Conservation (phyloP, 2,888 invertebrate species). For the Torymus tubicola region DNA sequence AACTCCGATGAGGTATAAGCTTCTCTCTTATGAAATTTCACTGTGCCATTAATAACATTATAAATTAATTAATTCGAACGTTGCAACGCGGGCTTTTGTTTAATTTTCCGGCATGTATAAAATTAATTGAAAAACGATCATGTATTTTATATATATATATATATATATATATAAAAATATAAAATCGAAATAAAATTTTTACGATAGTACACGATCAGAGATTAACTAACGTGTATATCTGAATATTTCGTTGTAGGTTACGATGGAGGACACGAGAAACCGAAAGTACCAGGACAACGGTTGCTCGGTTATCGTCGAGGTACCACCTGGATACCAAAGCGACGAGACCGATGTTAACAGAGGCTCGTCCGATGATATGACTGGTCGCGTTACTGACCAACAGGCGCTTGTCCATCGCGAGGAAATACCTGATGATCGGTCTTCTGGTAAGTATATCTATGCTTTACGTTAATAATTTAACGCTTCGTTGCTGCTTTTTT, state of each 20-base stretch:
- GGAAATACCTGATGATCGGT: constrained; percentile 66
- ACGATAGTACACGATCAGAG: too few relatives aligned
- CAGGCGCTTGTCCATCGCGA: constrained; percentile 78
- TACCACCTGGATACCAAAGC: constrained; percentile 69
- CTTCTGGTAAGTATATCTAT: constrained; percentile 61
- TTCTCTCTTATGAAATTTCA: background rate
- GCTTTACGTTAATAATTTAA: too few relatives aligned
- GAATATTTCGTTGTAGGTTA: constrained; percentile 65
- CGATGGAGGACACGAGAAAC: constrained; percentile 70
- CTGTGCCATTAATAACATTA: too few relatives aligned
- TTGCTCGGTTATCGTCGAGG: constrained; percentile 73
- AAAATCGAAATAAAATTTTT: too few relatives aligned
- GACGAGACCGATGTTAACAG: constrained; percentile 63
- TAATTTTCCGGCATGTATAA: too few relatives aligned
- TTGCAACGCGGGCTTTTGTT: too few relatives aligned
- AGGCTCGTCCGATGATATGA: constrained; percentile 67
- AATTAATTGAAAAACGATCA: too few relatives aligned
- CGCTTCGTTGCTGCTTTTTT: too few relatives aligned
- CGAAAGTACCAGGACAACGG: constrained; percentile 69
- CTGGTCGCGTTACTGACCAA: constrained; percentile 75
- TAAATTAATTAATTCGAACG: too few relatives aligned
- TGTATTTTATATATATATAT: background rate
- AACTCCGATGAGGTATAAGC: background rate
- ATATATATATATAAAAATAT: too few relatives aligned
- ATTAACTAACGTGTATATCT: constrained; percentile 21